Conservation (phyloP, 2,888 invertebrate species). For the Ochropacha duplaris region DNA sequence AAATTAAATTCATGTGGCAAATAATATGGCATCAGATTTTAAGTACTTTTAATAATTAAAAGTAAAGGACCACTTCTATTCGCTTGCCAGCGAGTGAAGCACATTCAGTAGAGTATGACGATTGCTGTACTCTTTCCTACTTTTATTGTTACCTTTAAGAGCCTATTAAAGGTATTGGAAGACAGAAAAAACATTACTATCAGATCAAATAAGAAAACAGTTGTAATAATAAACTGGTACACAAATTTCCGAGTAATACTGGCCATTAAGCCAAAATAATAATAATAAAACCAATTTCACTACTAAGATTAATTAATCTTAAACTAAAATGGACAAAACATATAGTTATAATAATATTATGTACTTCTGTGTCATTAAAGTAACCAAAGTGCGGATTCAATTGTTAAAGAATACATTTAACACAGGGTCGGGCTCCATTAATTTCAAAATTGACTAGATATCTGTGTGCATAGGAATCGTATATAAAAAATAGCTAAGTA, state of each 20-base stretch:
- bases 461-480: constrained; percentile 82
- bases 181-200: constrained; percentile 78
- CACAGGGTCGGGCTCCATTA: constrained; percentile 72
- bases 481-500: constrained; percentile 76
- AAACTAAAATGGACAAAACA: constrained; percentile 75
- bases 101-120: constrained; percentile 34
- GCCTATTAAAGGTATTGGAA: constrained; percentile 70
- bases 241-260: constrained; percentile 61
- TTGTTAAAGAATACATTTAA: constrained; percentile 55
- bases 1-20: constrained; percentile 79
- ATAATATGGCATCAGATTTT: constrained; percentile 81
- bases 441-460: constrained; percentile 83
- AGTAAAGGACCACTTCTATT: constrained; percentile 47
- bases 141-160: constrained; percentile 45
- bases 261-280: constrained; percentile 63
- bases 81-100: constrained; percentile 32
- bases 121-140: constrained; percentile 38
- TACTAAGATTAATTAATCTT: constrained; percentile 60
- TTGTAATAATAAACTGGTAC: constrained; percentile 53
- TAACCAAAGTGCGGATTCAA: constrained; percentile 64
- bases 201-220: constrained; percentile 72
- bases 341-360: constrained; percentile 58
- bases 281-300: constrained; percentile 57
- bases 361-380: constrained; percentile 69
- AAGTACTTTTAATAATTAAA: constrained; percentile 73